phyloP scores from a whole-genome alignment of 37 sponge, comb jelly and placozoan genomes.

The Geodia barretti region DNA sequence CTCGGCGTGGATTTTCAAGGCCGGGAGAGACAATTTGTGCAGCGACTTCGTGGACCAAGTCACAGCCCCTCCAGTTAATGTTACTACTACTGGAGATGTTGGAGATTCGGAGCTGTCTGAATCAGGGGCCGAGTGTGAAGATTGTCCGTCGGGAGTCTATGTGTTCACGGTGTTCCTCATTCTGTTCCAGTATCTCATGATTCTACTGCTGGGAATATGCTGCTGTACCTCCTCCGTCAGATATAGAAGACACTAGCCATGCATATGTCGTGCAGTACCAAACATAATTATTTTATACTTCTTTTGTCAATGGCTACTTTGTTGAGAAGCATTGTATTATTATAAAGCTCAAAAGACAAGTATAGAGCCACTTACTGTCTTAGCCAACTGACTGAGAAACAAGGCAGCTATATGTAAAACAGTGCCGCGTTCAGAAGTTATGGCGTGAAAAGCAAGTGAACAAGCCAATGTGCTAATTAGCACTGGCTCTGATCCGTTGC shows the following conservation, averaged over 20 bases:
- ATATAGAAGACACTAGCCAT: not conserved
- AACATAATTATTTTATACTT: no score
- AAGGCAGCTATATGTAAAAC: no score
- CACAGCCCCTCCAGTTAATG: not conserved
- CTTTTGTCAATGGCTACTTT: no score
- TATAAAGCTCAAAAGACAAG: no score
- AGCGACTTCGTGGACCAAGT: not conserved
- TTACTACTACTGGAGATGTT: not conserved
- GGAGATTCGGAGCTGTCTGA: not conserved
- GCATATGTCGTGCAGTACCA: no score
- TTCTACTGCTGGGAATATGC: not conserved
- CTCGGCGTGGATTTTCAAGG: conserved; percentile 29
- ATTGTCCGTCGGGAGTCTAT: conserved; percentile 26
- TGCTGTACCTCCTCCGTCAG: conserved; percentile 9
- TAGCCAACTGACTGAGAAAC: no score
- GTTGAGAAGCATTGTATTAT: no score
- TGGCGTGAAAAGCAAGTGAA: no score
- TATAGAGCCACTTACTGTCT: no score
- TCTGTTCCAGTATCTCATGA: conserved; percentile 15
- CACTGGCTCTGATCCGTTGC: no score
- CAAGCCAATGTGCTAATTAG: no score
- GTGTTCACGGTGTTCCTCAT: conserved; percentile 7
- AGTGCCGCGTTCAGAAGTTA: no score
- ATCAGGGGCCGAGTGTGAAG: conserved; percentile 1
- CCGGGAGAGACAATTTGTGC: not conserved